phyloP scores from a whole-genome alignment of 2,888 invertebrate species.

The Phortica magna region DNA sequence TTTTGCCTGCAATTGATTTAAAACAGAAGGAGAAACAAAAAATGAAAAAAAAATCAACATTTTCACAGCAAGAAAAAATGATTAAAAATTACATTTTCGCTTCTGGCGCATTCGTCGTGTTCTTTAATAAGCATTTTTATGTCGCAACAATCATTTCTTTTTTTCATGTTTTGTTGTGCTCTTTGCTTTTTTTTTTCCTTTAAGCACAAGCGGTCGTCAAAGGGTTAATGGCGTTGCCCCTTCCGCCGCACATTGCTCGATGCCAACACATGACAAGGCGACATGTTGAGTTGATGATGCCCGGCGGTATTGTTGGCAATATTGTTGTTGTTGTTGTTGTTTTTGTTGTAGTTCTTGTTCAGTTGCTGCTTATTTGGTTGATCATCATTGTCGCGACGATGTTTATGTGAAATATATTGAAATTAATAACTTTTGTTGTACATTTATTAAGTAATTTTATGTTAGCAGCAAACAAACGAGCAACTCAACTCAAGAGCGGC shows the following conservation, averaged over 20 bases:
- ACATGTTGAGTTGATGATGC: constrained; percentile 44
- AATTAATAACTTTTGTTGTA: constrained; percentile 67
- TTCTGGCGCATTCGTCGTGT: constrained; percentile 54
- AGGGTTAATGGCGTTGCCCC: constrained; percentile 16
- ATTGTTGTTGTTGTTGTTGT: not conserved
- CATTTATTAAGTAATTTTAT: constrained; percentile 71
- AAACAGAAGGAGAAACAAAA: constrained; percentile 21
- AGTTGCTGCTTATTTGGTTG: not conserved
- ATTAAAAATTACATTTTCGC: constrained; percentile 48
- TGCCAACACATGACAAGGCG: constrained; percentile 18
- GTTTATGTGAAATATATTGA: constrained; percentile 62
- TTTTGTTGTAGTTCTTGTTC: not conserved
- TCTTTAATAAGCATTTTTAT: constrained; percentile 64
- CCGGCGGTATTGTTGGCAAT: constrained; percentile 41
- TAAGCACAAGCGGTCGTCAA: constrained; percentile 10
- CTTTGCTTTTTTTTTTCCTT: not conserved
- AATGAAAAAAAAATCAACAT: constrained; percentile 2
- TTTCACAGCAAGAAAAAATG: constrained; percentile 41
- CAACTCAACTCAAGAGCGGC: not conserved
- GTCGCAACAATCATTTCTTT: constrained; percentile 53
- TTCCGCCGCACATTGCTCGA: not conserved
- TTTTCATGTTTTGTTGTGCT: constrained; percentile 5
- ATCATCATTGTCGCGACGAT: constrained; percentile 7
- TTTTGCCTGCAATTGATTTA: constrained; percentile 67
- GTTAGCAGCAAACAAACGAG: constrained; percentile 48